Evolutionary conservation across 1,140 invertebrate species (phyloP).

Genomic region (Diprion similis): DNA sequence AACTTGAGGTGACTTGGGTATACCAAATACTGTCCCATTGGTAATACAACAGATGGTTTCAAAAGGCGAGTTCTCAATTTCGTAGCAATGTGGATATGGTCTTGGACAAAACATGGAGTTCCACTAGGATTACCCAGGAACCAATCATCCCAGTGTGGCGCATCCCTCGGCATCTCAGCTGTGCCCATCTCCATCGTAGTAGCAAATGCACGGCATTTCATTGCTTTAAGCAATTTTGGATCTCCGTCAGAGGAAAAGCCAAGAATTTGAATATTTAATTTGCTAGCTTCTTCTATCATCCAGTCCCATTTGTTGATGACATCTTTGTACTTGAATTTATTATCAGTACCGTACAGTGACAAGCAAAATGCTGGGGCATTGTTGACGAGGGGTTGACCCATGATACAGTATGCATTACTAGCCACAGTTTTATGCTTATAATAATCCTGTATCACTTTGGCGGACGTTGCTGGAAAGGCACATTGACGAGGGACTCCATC

Average conservation of each 20-base stretch:
- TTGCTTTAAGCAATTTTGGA: not conserved
- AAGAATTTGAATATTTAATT: not conserved
- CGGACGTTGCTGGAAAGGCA: slow-evolving; percentile 3
- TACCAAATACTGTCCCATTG: slow-evolving; percentile 22
- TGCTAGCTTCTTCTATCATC: not conserved
- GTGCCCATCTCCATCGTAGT: too few relatives aligned
- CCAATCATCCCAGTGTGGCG: too few relatives aligned
- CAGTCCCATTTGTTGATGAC: not conserved
- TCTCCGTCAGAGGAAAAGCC: not conserved
- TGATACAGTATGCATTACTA: not conserved
- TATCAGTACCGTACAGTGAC: not conserved
- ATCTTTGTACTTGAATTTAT: not conserved
- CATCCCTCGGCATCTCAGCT: too few relatives aligned
- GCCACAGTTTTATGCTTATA: not conserved
- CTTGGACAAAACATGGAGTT: too few relatives aligned
- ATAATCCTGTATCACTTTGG: not conserved
- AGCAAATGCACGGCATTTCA: too few relatives aligned
- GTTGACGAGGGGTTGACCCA: not conserved
- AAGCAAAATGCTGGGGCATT: not conserved
- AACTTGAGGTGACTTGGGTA: slow-evolving; percentile 20
- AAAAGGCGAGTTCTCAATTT: slow-evolving; percentile 7
- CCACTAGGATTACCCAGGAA: too few relatives aligned
- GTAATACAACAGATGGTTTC: slow-evolving; percentile 19
- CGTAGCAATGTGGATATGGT: not conserved
- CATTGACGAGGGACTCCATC: not conserved